Percentiles rank a stretch among this genome's conserved stretches.
phyloP scores from a whole-genome alignment of 2,888 invertebrate species.

The Alitta virens region DNA sequence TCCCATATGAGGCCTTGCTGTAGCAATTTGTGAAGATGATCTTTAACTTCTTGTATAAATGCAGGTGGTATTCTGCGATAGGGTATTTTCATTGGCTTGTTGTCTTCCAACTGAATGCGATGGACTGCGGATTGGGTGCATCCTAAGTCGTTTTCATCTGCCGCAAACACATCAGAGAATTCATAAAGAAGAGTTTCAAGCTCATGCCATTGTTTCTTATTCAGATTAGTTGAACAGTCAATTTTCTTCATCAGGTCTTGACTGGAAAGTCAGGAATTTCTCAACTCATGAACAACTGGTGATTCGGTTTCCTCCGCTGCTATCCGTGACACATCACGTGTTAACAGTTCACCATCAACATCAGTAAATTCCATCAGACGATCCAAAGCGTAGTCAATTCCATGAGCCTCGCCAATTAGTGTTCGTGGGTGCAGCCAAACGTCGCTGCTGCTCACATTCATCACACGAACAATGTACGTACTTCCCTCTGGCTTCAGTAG shows the following conservation, averaged over 20 bases:
- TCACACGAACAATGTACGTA: background rate
- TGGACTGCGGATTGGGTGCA: background rate
- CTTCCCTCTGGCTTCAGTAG: background rate
- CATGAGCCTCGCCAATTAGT: background rate
- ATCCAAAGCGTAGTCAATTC: background rate
- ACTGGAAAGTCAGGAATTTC: background rate
- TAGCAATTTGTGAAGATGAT: background rate
- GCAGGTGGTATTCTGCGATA: background rate
- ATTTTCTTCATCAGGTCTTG: background rate
- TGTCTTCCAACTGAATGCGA: background rate
- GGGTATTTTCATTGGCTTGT: background rate
- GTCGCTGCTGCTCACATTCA: background rate
- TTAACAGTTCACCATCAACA: background rate
- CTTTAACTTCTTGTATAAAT: background rate
- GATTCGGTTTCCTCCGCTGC: background rate
- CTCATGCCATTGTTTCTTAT: background rate
- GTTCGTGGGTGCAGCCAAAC: background rate
- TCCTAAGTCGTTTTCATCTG: background rate
- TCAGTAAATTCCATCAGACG: background rate
- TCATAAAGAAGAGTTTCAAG: background rate
- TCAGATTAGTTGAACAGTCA: background rate
- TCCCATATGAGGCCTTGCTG: background rate
- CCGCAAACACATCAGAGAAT: slow-evolving; percentile 2
- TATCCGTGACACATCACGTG: background rate
- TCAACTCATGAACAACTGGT: too few species aligned